Conservation (phyloP, 2,888 invertebrate species). For the Leptarthrus brevirostris region DNA sequence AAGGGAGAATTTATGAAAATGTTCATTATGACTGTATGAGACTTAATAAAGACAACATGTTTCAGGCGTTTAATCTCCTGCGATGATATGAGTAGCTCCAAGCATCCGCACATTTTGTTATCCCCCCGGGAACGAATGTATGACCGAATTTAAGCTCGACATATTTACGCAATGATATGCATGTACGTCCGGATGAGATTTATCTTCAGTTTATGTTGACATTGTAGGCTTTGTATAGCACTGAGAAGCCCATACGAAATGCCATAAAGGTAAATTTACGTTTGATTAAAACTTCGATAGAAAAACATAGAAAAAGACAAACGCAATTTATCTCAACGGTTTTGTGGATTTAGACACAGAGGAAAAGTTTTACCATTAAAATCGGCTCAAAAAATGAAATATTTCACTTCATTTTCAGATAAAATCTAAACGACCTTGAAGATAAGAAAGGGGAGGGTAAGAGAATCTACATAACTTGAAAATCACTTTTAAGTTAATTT, state of each 20-base stretch:
- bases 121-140: constrained; percentile 28
- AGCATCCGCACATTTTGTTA: constrained; percentile 30
- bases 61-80: constrained; percentile 39
- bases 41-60: constrained; percentile 45
- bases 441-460: no score
- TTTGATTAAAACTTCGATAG: constrained; percentile 32
- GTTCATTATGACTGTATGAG: constrained; percentile 41
- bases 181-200: constrained; percentile 38
- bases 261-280: constrained; percentile 18
- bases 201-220: constrained; percentile 24
- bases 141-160: constrained; percentile 43
- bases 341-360: neutral
- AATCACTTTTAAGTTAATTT: no score
- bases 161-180: constrained; percentile 33
- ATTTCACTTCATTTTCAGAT: no score
- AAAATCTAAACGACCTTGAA: no score
- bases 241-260: neutral
- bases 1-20: constrained; percentile 40
- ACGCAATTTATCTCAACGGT: constrained; percentile 10
- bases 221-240: neutral
- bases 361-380: no score
- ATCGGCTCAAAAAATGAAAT: no score
- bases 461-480: no score
- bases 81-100: constrained; percentile 32
- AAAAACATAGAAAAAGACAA: neutral